phyloP scores from a whole-genome alignment of 1,140 invertebrate species.

The Plectrocnemia conspersa region DNA sequence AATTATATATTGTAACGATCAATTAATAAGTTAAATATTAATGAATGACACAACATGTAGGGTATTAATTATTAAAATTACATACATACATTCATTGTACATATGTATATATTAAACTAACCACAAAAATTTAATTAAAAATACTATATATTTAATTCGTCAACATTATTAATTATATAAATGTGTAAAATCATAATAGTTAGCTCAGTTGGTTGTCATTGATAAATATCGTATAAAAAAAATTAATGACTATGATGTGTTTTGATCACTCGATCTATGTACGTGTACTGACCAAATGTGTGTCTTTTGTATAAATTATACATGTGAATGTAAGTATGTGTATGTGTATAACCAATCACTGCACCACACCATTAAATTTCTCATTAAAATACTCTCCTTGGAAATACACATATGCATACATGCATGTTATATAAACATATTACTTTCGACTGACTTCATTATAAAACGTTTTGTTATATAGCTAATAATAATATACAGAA shows the following conservation, averaged over 20 bases:
- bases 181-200: conserved; percentile 1
- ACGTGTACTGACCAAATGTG: conserved; percentile 29
- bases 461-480: conserved; percentile 13
- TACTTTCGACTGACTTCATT: conserved; percentile 20
- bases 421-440: conserved; percentile 12
- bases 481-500: not conserved
- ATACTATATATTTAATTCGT: not conserved
- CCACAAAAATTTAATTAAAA: not conserved
- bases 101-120: not conserved
- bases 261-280: not conserved
- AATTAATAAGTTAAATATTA: too few species aligned
- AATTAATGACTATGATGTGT: not conserved
- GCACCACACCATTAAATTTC: not conserved
- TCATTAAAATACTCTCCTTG: conserved; percentile 12
- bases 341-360: not conserved
- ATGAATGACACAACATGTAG: too few species aligned
- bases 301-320: conserved; percentile 25
- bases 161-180: not conserved
- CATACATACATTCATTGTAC: not conserved
- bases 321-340: conserved; percentile 6
- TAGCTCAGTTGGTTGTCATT: not conserved
- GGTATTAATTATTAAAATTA: not conserved
- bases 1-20: not conserved
- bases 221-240: not conserved
- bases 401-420: not conserved